phyloP scores from a whole-genome alignment of 1,140 invertebrate genomes.

The Wiebesia pumilae region DNA sequence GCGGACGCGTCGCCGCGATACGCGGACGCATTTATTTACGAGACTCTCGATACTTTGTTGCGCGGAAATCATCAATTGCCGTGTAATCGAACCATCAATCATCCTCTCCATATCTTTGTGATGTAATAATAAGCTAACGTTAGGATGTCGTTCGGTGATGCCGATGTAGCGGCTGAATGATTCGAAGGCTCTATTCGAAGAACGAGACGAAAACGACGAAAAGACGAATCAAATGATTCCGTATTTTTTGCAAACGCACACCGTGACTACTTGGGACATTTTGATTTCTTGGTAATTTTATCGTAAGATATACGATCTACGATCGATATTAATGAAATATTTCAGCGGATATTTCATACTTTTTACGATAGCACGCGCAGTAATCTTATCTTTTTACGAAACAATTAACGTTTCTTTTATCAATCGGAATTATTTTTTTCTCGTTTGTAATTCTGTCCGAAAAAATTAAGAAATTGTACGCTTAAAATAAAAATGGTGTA shows the following conservation, averaged over 20 bases:
- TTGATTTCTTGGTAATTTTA: not conserved
- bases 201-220: not conserved
- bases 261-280: not conserved
- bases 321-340: not conserved
- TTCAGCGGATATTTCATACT: too few species aligned
- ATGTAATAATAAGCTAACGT: not conserved
- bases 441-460: too few species aligned
- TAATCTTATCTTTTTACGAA: too few species aligned
- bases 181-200: not conserved
- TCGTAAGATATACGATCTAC: not conserved
- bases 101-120: not conserved
- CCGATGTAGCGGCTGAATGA: not conserved
- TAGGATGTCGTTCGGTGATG: not conserved
- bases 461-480: too few species aligned
- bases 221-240: not conserved
- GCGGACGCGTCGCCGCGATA: not conserved
- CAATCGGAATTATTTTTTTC: too few species aligned
- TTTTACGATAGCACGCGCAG: too few species aligned
- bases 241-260: not conserved
- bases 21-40: slow-evolving; percentile 3
- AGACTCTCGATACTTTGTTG: not conserved
- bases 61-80: slow-evolving; percentile 6
- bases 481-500: too few species aligned
- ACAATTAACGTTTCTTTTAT: too few species aligned
- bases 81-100: slow-evolving; percentile 25